These are phyloP conservation scores for Antheraea yamamai DNA, from an alignment of 2,888 invertebrate genomes.

Conservation along the genomic window DNA sequence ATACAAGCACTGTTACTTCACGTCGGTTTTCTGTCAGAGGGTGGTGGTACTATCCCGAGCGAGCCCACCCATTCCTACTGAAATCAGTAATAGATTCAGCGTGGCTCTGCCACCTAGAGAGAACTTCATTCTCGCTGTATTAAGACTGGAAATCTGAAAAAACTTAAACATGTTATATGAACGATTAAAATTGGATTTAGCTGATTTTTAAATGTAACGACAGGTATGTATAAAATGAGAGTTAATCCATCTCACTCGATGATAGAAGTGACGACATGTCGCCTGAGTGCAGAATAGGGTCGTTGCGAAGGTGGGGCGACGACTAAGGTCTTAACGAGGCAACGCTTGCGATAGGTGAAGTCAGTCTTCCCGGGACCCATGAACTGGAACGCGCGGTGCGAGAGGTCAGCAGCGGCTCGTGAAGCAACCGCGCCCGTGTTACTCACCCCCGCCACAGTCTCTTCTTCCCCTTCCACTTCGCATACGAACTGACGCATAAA, in stretches of 20 bases:
- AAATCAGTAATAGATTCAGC: no score
- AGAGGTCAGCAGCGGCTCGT: constrained; percentile 47
- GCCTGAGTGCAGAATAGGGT: constrained; percentile 89
- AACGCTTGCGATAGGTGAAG: constrained; percentile 89
- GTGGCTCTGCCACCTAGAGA: no score
- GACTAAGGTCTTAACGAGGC: constrained; percentile 90
- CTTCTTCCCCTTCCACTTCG: constrained; percentile 92
- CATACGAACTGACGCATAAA: constrained; percentile 99
- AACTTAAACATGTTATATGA: no score
- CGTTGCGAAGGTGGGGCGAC: constrained; percentile 91
- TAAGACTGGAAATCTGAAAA: no score
- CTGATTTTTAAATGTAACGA: no score
- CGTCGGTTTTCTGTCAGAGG: no score
- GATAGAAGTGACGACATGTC: constrained; percentile 92
- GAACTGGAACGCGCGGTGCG: constrained; percentile 69
- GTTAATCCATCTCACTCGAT: constrained; percentile 84
- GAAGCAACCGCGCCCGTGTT: constrained; percentile 33
- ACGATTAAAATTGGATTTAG: no score
- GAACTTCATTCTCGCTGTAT: no score
- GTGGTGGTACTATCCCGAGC: no score
- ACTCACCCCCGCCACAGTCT: constrained; percentile 70
- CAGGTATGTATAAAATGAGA: not conserved
- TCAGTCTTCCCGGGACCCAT: constrained; percentile 70
- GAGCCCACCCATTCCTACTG: no score
- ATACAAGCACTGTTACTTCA: no score